phyloP scores from a whole-genome alignment of 2,113 vertebrate species.

The Neogale vison region DNA sequence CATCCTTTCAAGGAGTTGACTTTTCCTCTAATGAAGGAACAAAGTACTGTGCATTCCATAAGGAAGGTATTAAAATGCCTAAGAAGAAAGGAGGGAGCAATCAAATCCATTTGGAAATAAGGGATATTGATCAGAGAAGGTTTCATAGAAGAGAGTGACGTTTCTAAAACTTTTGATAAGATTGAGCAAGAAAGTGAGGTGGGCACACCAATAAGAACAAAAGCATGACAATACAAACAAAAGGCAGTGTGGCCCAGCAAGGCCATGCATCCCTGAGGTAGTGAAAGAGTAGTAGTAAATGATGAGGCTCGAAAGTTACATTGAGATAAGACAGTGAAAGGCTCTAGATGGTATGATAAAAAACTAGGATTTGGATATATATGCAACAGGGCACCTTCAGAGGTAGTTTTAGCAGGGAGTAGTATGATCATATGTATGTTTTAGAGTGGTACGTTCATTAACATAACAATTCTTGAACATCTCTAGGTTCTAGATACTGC shows the following conservation, averaged over 20 bases:
- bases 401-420: background rate
- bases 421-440: background rate
- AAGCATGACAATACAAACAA: background rate
- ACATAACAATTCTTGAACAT: background rate
- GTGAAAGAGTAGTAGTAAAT: background rate
- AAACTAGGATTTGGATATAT: background rate
- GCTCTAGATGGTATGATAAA: background rate
- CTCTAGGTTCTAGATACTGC: background rate
- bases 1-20: background rate
- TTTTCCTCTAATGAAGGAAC: background rate
- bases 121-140: background rate
- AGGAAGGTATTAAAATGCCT: background rate
- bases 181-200: background rate
- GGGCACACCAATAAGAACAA: background rate
- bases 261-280: background rate
- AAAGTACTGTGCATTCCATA: background rate
- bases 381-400: background rate
- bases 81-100: background rate
- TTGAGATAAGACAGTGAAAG: background rate
- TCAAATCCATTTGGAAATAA: background rate
- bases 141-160: background rate
- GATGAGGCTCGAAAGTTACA: background rate
- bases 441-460: conserved; percentile 20
- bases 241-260: background rate
- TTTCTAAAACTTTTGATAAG: conserved; percentile 26